Evolutionary conservation across 2,113 vertebrate species (phyloP), one percentile per base, ranked within the genome.

Genomic region (Phrynosoma blainvillii): DNA sequence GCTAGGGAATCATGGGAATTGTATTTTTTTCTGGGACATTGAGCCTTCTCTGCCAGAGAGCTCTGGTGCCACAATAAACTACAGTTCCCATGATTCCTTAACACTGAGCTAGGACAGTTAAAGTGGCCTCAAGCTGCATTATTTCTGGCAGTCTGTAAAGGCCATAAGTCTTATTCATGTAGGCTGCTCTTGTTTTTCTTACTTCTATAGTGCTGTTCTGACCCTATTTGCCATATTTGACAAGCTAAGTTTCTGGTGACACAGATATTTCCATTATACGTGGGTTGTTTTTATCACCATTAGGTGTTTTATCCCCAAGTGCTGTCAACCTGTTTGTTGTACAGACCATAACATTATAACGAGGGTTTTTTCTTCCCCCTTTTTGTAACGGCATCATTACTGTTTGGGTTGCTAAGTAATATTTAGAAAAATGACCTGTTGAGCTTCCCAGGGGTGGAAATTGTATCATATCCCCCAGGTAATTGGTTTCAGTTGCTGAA

Each of bases 401-500:
- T 70, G 62, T 42, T 79, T 70, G 47, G 30, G 65, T 21, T 86
- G 21, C 30, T 20, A 68, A 79, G 42, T 70, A 86, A 25, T 68
- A 20, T 70, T 66, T 66, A 86, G 75, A 79, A 70, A 52, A 62
- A 66, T 36, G 52, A 36, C 71, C 70, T 59, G 47, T 25, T 36
- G 84, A 78, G 59, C 5, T 86, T 78, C 62, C 62, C 40, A 68
- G 20, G 68, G 65, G 52, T 86, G 21, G 59, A 79, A 79, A 70
- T 21, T 79, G 59, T 65, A 79, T 86, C 42, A 79, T 54, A 79
- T 79, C 62, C 20, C 36, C 59, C 75, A 52, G 20, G 30, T 30
- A 42, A 79, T 62, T 77, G 75, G 42, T 78, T 86, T 52, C 75
- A 79, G 47, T 56, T 54, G 30, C 30, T 79, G 40, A 79, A 86